These are phyloP conservation scores for Euwallacea similis DNA, from an alignment of 1,140 invertebrate genomes.

Conservation along the genomic window DNA sequence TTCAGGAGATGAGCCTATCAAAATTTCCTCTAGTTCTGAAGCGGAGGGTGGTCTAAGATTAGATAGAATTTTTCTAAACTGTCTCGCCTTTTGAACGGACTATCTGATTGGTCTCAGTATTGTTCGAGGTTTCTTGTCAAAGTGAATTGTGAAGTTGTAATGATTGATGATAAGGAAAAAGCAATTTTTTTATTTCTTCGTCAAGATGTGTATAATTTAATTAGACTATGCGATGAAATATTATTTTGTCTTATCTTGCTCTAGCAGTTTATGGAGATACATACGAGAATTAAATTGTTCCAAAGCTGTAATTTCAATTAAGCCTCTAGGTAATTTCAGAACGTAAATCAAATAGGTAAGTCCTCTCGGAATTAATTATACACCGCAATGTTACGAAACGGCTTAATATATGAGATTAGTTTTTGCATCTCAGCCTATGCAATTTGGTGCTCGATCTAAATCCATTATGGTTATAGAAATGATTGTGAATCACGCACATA, in stretches of 20 bases:
- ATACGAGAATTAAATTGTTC: slow-evolving; percentile 12
- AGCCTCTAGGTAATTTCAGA: slow-evolving; percentile 1
- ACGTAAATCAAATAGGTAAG: slow-evolving; percentile 18
- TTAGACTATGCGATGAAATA: too few species aligned
- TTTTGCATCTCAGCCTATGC: slow-evolving; percentile 2
- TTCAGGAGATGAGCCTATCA: too few species aligned
- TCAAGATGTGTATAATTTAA: too few species aligned
- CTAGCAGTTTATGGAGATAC: slow-evolving; percentile 6
- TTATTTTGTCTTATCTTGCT: background rate
- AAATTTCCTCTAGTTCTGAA: too few species aligned
- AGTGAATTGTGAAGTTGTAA: too few species aligned
- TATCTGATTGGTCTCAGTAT: too few species aligned
- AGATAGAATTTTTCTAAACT: too few species aligned
- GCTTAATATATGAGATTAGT: slow-evolving; percentile 10
- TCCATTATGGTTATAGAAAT: background rate
- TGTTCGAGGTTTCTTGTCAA: too few species aligned
- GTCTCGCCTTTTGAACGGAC: too few species aligned
- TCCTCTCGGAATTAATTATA: slow-evolving; percentile 12
- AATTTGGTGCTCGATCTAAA: slow-evolving; percentile 3
- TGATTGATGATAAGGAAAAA: too few species aligned
- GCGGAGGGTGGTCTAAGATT: too few species aligned
- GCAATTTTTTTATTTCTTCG: too few species aligned
- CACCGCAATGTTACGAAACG: slow-evolving; percentile 8
- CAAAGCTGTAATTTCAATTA: slow-evolving; percentile 12
- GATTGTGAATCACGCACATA: background rate